Evolutionary conservation across 1,140 invertebrate genomes (phyloP).

Genomic region (Conopomorpha cramerella): DNA sequence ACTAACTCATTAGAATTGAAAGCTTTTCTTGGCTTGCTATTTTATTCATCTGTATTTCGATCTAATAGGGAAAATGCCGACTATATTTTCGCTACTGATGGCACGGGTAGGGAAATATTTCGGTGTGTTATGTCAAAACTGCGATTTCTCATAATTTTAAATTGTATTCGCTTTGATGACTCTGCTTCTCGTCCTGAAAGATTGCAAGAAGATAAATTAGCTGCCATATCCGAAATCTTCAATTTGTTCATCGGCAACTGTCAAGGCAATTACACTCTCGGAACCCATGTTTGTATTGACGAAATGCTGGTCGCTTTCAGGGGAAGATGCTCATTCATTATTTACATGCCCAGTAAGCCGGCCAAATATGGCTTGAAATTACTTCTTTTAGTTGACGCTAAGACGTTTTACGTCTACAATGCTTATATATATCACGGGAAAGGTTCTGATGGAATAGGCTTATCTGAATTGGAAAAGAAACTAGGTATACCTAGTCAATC

Average conservation of each 20-base stretch:
- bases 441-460: constrained; percentile 14
- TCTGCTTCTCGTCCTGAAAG: constrained; percentile 11
- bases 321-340: constrained; percentile 11
- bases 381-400: constrained; percentile 10
- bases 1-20: constrained; percentile 13
- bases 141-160: constrained; percentile 10
- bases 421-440: constrained; percentile 11
- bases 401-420: constrained; percentile 9
- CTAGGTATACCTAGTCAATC: constrained; percentile 12
- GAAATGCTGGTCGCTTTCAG: constrained; percentile 27
- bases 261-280: constrained; percentile 12
- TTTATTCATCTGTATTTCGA: constrained; percentile 15
- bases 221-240: constrained; percentile 24
- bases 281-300: constrained; percentile 20
- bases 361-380: constrained; percentile 50
- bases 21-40: constrained; percentile 14
- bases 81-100: constrained; percentile 12
- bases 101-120: constrained; percentile 12
- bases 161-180: constrained; percentile 11
- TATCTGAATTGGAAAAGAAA: constrained; percentile 14
- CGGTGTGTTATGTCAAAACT: constrained; percentile 11
- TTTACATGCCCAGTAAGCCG: constrained; percentile 32
- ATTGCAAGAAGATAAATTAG: constrained; percentile 11
- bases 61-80: constrained; percentile 12
- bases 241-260: constrained; percentile 31